Percentiles rank a stretch among this genome's conserved stretches.
Evolutionary conservation across 1,140 invertebrate genomes (phyloP).

Genomic region (Nixonia krombeini): DNA sequence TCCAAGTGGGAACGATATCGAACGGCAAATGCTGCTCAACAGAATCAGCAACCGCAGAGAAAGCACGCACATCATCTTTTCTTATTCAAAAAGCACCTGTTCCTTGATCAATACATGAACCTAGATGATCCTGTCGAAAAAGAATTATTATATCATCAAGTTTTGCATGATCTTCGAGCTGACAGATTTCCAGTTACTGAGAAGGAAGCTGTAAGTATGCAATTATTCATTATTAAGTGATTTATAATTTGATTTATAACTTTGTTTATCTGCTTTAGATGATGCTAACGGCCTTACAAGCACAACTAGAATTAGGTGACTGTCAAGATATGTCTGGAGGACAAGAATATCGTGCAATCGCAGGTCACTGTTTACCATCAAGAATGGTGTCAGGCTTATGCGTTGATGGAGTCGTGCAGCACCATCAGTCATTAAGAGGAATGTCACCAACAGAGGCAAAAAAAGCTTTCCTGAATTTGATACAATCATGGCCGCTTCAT

Average conservation of each 20-base stretch:
- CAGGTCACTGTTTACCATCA: constrained; percentile 86
- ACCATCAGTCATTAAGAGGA: constrained; percentile 89
- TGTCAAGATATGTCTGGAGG: constrained; percentile 74
- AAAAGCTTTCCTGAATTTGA: constrained; percentile 93
- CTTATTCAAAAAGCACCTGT: constrained; percentile 93
- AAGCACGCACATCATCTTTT: constrained; percentile 78
- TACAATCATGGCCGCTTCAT: constrained; percentile 93
- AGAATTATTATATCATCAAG: constrained; percentile 96
- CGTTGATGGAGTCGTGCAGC: constrained; percentile 85
- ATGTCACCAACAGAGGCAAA: constrained; percentile 90
- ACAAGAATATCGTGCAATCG: constrained; percentile 82
- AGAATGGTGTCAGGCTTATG: constrained; percentile 81
- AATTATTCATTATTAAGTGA: background rate
- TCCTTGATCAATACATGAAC: constrained; percentile 89
- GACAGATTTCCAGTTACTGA: constrained; percentile 93
- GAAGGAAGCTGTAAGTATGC: constrained; percentile 86
- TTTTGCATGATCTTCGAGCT: constrained; percentile 89
- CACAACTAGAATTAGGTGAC: constrained; percentile 92
- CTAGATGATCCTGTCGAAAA: constrained; percentile 92
- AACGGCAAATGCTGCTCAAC: constrained; percentile 72
- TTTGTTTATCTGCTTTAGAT: constrained; percentile 74
- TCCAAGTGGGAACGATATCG: constrained; percentile 94
- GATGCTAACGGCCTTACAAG: constrained; percentile 94
- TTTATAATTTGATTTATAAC: constrained; percentile 16
- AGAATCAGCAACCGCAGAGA: constrained; percentile 60